phyloP scores from a whole-genome alignment of 2,888 invertebrate genomes.

The Carpatolechia fugitivella region DNA sequence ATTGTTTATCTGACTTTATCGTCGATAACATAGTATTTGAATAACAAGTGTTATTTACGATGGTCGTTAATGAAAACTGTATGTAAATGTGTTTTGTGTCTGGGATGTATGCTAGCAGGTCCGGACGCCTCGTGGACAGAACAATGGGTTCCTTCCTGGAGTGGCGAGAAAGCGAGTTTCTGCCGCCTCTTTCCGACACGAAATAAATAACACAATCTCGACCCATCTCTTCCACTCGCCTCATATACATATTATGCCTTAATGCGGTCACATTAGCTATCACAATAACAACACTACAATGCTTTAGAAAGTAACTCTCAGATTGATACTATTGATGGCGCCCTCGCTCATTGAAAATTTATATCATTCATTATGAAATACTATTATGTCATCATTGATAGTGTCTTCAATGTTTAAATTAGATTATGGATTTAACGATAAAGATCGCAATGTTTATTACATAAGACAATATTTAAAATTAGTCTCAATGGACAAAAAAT shows the following conservation, averaged over 20 bases:
- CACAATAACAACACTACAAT: conserved; percentile 14
- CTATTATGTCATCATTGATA: conserved; percentile 8
- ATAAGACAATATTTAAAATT: conserved; percentile 3
- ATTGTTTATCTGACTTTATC: conserved; percentile 37
- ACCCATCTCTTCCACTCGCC: conserved; percentile 34
- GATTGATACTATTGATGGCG: conserved; percentile 14
- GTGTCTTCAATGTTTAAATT: conserved; percentile 10
- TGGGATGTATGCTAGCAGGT: conserved; percentile 30
- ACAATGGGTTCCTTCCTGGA: conserved; percentile 53
- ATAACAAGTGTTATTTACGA: conserved; percentile 37
- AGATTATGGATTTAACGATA: conserved; percentile 13
- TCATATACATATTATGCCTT: conserved; percentile 43
- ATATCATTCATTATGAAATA: conserved; percentile 8
- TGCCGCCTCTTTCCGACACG: conserved; percentile 38
- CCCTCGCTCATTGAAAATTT: background rate
- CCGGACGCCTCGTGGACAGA: conserved; percentile 45
- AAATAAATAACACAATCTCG: conserved; percentile 53
- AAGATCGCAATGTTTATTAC: conserved; percentile 6
- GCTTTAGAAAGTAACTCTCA: conserved; percentile 22
- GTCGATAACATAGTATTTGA: conserved; percentile 36
- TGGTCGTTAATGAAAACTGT: conserved; percentile 45
- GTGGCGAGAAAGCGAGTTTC: conserved; percentile 40
- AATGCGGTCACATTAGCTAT: conserved; percentile 22
- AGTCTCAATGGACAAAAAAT: background rate
- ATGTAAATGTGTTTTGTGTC: conserved; percentile 49